Evolutionary conservation across 2,888 invertebrate species (phyloP), one percentile per base, ranked within the genome.

Genomic region (Xestia rhomboidea): DNA sequence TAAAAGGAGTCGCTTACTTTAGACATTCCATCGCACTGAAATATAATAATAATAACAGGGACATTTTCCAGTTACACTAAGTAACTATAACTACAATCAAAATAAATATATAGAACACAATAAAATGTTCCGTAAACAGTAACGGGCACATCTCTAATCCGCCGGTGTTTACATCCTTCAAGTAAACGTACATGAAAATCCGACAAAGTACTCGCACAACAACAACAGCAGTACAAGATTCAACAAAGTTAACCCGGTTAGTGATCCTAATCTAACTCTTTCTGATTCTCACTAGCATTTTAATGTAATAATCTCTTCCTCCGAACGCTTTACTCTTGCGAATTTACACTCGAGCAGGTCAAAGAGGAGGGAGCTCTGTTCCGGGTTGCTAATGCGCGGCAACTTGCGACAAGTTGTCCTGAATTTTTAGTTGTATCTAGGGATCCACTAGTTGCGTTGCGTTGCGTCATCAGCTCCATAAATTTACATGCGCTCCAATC

Each of bases 11-110:
- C 0, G 74, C 84, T 86, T 64, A 89, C 88, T 82, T 89, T 89
- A 46, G 86, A 51, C 85, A 77, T 27, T 51, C 88, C 88, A 41
- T 88, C 85, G 67, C 88, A 89, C 88, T 88, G 44, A 73, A 77
- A 84, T 70, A 34, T 34, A 49, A 71, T 66, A 41, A 71, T 66
- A 27, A 38, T 15, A 63, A 51, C 6, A 34, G 63, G 41, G 38
- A 2, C 18, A 76, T 30, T 60, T 49, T 51, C 0, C 13, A 11
- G 8, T n/a, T 8, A 13, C 15, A 13, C 6, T n/a, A 18, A 57
- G 18, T 27, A 57, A 57, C 1, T 27, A 27, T 57, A 27, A n/a
- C 0, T 54, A n/a, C 30, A 34, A 60, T 62, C 21, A 10, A 30
- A 34, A 34, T 62, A 18, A 30, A 27, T 30, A 30, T 24, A 15